Conservation (phyloP, 2,797 vertebrate genomes). For the Parauchenoglanis ngamensis region DNA sequence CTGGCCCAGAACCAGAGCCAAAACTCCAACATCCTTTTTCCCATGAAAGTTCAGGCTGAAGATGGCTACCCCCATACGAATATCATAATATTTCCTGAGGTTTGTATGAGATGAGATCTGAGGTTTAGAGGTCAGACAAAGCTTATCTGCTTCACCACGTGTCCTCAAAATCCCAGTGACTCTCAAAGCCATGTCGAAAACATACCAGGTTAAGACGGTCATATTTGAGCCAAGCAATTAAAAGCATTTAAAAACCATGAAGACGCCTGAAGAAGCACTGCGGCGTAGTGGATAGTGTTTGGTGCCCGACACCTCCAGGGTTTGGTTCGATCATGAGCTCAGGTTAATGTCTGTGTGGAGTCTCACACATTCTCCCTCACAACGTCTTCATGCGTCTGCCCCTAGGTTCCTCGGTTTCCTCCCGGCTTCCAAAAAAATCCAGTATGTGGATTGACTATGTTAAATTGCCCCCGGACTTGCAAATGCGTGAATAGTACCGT, state of each 20-base stretch:
- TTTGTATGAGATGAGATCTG: background rate
- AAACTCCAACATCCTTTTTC: slow-evolving; percentile 46
- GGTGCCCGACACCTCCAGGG: background rate
- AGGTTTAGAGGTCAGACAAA: slow-evolving; percentile 12
- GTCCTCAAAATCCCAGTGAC: slow-evolving; percentile 7
- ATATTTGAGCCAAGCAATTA: slow-evolving; percentile 5
- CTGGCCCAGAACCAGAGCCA: slow-evolving; percentile 37
- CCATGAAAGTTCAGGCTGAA: slow-evolving; percentile 15
- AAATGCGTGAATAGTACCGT: background rate
- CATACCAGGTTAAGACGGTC: background rate
- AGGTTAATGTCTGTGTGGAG: background rate
- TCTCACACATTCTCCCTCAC: too few species aligned
- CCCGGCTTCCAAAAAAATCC: background rate
- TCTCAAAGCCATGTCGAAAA: background rate
- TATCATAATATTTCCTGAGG: slow-evolving; percentile 12
- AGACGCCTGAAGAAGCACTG: background rate
- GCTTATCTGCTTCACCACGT: background rate
- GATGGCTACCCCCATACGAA: background rate
- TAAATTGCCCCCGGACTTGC: background rate
- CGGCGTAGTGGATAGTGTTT: background rate
- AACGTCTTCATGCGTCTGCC: background rate
- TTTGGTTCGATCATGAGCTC: background rate
- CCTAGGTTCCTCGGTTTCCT: background rate
- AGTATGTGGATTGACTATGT: background rate
- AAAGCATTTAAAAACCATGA: slow-evolving; percentile 10